Percentiles rank a stretch among this genome's conserved stretches.
Evolutionary conservation across 2,113 vertebrate species (phyloP).

Genomic region (Coptodon bakossiorum): DNA sequence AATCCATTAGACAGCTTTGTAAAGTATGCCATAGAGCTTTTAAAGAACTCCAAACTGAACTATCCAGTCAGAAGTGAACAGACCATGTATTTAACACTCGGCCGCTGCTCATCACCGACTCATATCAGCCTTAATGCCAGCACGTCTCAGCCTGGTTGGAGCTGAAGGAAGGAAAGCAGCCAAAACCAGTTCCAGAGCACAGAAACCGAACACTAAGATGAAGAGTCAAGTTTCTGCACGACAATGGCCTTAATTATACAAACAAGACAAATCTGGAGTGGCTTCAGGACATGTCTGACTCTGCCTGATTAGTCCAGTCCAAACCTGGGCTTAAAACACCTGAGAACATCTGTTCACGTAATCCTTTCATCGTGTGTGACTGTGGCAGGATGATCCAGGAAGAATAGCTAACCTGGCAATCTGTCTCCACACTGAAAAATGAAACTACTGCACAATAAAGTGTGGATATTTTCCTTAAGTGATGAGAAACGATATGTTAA

Average conservation of each 20-base stretch:
- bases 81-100: neutral
- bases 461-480: neutral
- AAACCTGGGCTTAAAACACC: neutral
- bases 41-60: neutral
- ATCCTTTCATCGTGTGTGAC: fast-evolving
- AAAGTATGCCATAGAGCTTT: neutral
- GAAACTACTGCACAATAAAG: neutral
- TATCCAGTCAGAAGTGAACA: neutral
- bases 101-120: neutral
- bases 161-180: neutral
- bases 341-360: neutral
- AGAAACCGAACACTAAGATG: neutral
- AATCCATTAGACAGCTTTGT: neutral
- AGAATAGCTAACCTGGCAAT: neutral
- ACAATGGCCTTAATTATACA: neutral
- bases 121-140: neutral
- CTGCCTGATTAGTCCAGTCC: neutral
- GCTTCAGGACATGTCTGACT: neutral
- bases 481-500: neutral
- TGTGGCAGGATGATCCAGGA: neutral
- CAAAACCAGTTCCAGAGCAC: neutral
- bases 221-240: neutral
- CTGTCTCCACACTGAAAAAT: neutral
- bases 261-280: neutral
- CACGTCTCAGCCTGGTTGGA: neutral